Evolutionary conservation across 2,113 vertebrate species (phyloP).

Genomic region (Corythoichthys haematopterus): DNA sequence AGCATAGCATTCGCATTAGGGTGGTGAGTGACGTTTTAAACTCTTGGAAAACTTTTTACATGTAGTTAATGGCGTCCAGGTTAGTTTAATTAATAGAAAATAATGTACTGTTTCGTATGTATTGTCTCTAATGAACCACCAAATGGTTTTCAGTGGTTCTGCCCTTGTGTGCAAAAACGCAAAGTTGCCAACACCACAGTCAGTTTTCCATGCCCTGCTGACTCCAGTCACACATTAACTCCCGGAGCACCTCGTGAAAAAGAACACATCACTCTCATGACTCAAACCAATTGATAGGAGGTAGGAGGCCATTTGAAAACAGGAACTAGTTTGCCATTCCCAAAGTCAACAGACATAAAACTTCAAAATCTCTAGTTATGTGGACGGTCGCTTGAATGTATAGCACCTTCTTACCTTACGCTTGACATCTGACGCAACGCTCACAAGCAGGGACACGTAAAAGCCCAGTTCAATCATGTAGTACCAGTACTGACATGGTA

Average conservation of each 20-base stretch:
- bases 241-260: neutral
- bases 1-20: too few species aligned
- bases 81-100: too few species aligned
- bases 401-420: constrained; percentile 89
- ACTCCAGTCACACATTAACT: constrained; percentile 35
- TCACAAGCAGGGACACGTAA: constrained; percentile 83
- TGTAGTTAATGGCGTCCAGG: too few species aligned
- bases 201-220: neutral
- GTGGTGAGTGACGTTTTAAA: too few species aligned
- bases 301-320: neutral
- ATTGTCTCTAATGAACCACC: neutral
- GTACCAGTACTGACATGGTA: constrained; percentile 81
- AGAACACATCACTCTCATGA: neutral
- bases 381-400: too few species aligned
- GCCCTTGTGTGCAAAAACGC: constrained; percentile 7
- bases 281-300: neutral
- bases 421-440: constrained; percentile 83
- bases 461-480: constrained; percentile 89
- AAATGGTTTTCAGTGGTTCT: neutral
- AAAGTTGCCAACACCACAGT: neutral
- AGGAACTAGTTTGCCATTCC: neutral
- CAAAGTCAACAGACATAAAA: neutral
- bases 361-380: neutral
- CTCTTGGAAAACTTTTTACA: too few species aligned
- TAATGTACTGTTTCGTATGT: too few species aligned